Evolutionary conservation across 2,888 invertebrate genomes (phyloP).

Genomic region (Drosophila acutilabella): DNA sequence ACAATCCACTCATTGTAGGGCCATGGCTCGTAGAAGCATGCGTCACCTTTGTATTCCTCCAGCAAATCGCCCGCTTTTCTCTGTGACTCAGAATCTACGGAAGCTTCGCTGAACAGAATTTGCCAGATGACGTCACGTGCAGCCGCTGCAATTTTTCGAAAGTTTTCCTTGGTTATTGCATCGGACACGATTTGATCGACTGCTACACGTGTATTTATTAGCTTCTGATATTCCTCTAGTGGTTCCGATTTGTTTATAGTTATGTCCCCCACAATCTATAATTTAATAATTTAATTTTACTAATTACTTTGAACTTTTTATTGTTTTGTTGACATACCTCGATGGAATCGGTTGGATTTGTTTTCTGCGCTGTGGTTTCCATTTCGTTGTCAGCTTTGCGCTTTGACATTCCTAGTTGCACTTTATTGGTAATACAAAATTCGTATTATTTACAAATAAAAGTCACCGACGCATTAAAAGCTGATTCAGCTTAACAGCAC

Average conservation of each 20-base stretch:
- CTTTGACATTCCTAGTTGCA: slow-evolving; percentile 55
- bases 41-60: slow-evolving; percentile 84
- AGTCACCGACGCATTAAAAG: background rate
- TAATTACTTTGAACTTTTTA: background rate
- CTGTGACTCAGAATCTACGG: slow-evolving; percentile 40
- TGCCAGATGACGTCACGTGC: slow-evolving; percentile 75
- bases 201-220: slow-evolving; percentile 66
- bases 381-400: slow-evolving; percentile 50
- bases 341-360: slow-evolving; percentile 1
- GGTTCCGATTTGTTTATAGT: slow-evolving; percentile 55
- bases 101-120: slow-evolving; percentile 65
- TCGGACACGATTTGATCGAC: slow-evolving; percentile 65
- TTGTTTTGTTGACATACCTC: slow-evolving; percentile 26
- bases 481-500: background rate
- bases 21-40: slow-evolving; percentile 77
- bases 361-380: slow-evolving; percentile 41
- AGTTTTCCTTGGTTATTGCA: slow-evolving; percentile 62
- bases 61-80: slow-evolving; percentile 74
- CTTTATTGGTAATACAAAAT: background rate
- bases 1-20: slow-evolving; percentile 81
- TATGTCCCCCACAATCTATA: slow-evolving; percentile 8
- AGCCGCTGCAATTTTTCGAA: slow-evolving; percentile 56
- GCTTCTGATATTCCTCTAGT: slow-evolving; percentile 63
- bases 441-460: background rate
- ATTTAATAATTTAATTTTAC: background rate